A percentile compares a stretch with the other conserved stretches of the same genome.
Conservation (phyloP, 2,797 vertebrate genomes). For the Margarornis squamiger region DNA sequence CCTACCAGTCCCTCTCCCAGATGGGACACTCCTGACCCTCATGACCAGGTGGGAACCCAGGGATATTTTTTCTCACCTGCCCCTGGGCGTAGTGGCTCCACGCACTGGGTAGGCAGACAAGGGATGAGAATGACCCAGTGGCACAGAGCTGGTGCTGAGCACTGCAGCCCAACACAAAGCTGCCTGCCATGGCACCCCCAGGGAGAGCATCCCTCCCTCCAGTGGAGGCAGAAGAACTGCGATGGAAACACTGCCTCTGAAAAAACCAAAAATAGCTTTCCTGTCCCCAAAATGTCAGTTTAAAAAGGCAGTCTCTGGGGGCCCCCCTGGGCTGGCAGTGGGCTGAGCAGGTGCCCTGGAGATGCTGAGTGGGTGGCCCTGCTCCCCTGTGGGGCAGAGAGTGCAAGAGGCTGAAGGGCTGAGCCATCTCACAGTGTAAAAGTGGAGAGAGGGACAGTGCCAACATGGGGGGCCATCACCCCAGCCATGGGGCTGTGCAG, state of each 20-base stretch:
- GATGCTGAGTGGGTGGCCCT: not conserved
- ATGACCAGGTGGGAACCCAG: not conserved
- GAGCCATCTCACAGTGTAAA: rapidly evolving
- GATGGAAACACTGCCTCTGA: not conserved
- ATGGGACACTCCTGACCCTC: not conserved
- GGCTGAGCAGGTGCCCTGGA: not conserved
- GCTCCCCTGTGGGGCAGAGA: not conserved
- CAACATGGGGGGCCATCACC: not conserved
- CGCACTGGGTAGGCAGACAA: not conserved
- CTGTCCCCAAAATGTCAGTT: slow-evolving; percentile 59
- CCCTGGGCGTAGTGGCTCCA: not conserved
- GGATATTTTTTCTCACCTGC: not conserved
- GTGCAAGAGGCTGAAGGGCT: not conserved
- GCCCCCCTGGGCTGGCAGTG: not conserved
- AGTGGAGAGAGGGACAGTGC: not conserved
- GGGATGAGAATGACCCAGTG: not conserved
- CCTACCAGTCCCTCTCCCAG: not conserved
- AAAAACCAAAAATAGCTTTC: slow-evolving; percentile 46
- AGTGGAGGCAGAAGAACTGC: not conserved
- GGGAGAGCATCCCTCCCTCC: not conserved
- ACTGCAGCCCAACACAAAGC: not conserved
- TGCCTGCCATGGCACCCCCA: not conserved
- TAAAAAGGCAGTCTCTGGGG: not conserved
- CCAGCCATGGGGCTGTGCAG: rapidly evolving
- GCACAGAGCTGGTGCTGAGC: not conserved